Evolutionary conservation across 2,888 invertebrate species (phyloP).

Genomic region (Deroplatys truncata): DNA sequence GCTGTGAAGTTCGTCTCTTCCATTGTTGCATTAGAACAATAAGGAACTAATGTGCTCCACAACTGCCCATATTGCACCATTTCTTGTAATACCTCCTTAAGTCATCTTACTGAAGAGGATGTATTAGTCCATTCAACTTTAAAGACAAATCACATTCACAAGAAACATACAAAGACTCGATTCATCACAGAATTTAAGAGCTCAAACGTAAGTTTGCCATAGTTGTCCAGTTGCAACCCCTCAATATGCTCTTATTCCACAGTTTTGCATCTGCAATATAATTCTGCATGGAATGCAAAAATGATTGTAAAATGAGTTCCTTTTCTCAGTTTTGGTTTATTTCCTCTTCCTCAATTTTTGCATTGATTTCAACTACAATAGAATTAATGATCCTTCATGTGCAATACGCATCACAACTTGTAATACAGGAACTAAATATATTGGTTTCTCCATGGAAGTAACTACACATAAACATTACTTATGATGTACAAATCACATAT

Average conservation of each 20-base stretch:
- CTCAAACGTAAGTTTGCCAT: neutral
- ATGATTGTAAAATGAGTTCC: neutral
- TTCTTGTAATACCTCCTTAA: neutral
- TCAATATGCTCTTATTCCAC: neutral
- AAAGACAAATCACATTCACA: neutral
- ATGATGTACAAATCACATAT: constrained; percentile 6
- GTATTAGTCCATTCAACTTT: neutral
- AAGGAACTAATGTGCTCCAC: neutral
- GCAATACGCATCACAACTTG: neutral
- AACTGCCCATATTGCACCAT: neutral
- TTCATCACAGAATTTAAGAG: neutral
- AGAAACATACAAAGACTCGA: neutral
- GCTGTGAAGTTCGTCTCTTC: neutral
- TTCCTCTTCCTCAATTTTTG: neutral
- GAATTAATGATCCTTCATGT: neutral
- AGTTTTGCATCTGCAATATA: neutral
- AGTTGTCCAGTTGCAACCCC: neutral
- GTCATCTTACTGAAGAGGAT: neutral
- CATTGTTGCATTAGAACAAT: neutral
- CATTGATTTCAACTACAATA: neutral
- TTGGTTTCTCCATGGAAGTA: neutral
- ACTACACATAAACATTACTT: neutral
- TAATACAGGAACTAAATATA: constrained; percentile 11
- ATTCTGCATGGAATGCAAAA: neutral
- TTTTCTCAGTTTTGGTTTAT: neutral